Base-by-base conservation (phyloP, 2,113 vertebrate species). In the Hiodon alosoides region DNA sequence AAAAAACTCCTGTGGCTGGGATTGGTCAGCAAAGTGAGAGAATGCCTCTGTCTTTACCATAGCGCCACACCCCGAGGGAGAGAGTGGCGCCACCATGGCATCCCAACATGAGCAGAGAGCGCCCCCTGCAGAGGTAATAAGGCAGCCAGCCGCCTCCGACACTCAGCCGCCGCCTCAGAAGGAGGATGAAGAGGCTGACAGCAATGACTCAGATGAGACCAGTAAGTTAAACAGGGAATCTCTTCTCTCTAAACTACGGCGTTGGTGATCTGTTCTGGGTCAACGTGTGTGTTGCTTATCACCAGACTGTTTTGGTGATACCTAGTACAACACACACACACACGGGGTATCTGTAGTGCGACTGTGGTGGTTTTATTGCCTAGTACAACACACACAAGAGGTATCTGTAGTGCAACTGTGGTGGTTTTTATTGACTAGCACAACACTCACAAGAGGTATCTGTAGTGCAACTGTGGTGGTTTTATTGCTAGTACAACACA, bases 141-240 rank as follows among this genome's bases (percentile, higher is more conserved):
- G 85, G 54, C 85, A 88, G 3, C 77, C 80, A 0, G 79, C 82
- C 1, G 0, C 85, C 5, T 85, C 68, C 50, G 17, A 64, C 72
- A 0, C 82, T 0, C 3, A 47, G 72, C 89, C 74, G 0, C 87
- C 76, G 47, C 73, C 81, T 3, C 83, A 87, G 0, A 87, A 89
- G 2, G 87, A 90, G 0, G 93, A 93, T 2, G 90, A 93, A 3
- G 94, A 94, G 6, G 92, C 93, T 0, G 90, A 91, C 83, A 93
- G 92, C 86, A 93, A 94, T 0, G 94, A 95, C 65, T 95, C 94
- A 0, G 93, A 95, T 14, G 93, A 95, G 89, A 89, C 92, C 78
- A 94, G 93, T 94, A 85, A 0, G 93, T 87, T 31, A 31, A 31
- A 31, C 31, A 31, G 31, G 31, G 31, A 31, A 16, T 59, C 0